Conservation (phyloP, 2,797 vertebrate species). For the Tragopan temminckii region DNA sequence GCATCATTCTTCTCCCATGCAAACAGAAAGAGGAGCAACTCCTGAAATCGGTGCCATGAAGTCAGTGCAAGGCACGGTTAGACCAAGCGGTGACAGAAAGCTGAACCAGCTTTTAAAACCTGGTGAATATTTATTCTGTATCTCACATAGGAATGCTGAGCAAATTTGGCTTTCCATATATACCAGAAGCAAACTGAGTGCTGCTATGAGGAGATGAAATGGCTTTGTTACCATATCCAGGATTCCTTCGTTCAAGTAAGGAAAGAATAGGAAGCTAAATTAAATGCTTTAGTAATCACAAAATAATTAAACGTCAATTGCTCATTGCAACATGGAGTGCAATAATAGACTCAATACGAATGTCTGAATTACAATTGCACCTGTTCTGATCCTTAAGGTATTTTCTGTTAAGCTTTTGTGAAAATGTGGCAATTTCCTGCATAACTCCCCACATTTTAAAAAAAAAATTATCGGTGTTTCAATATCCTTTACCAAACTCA, state of each 20-base stretch:
- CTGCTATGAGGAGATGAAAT: not conserved
- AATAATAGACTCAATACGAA: not conserved
- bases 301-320: constrained; percentile 16
- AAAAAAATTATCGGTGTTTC: not conserved
- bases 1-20: not conserved
- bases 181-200: not conserved
- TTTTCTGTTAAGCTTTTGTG: not conserved
- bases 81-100: not conserved
- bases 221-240: not conserved
- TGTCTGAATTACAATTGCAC: not conserved
- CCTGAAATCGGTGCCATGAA: not conserved
- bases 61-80: not conserved
- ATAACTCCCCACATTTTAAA: not conserved
- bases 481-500: not conserved
- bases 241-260: not conserved
- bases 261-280: not conserved
- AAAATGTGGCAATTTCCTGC: not conserved
- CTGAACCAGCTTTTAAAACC: not conserved
- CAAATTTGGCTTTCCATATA: not conserved
- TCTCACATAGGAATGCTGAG: not conserved
- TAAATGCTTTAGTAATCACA: constrained; percentile 24
- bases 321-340: not conserved
- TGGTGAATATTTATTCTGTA: not conserved
- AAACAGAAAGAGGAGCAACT: not conserved
- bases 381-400: not conserved